These are phyloP conservation scores for Aeoliscus strigatus DNA, from an alignment of 2,797 vertebrate species.

Conservation along the genomic window DNA sequence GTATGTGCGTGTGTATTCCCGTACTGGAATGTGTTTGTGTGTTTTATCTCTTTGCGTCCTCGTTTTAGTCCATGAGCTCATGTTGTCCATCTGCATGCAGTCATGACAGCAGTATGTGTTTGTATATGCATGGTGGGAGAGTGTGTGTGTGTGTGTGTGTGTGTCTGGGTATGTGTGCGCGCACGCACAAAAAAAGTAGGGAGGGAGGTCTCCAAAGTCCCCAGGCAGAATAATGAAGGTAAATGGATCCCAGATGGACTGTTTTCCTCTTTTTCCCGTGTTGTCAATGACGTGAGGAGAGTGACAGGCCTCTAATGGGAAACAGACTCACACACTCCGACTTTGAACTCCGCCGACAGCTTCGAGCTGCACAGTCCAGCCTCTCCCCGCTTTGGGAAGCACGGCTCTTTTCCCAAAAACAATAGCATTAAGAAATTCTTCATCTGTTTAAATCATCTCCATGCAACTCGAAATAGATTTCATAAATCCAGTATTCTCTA, in stretches of 20 bases:
- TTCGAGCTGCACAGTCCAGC: too few species aligned
- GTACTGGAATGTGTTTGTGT: conserved; percentile 31
- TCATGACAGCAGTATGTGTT: conserved; percentile 53
- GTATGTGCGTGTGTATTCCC: conserved; percentile 9
- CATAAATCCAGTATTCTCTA: too few species aligned
- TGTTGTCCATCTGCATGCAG: conserved; percentile 59
- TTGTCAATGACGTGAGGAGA: conserved; percentile 81
- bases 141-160: conserved; percentile 17
- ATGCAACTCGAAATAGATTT: too few species aligned
- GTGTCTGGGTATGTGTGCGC: conserved; percentile 19
- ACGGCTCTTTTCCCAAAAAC: too few species aligned
- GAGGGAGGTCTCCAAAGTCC: conserved; percentile 75
- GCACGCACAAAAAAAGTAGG: conserved; percentile 63
- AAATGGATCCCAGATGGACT: conserved; percentile 80
- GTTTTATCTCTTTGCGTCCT: conserved; percentile 39
- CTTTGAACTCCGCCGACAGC: conserved; percentile 73
- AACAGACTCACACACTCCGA: conserved; percentile 69
- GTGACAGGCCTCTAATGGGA: conserved; percentile 76
- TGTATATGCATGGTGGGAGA: conserved; percentile 19
- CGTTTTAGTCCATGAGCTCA: conserved; percentile 56
- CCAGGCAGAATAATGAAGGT: conserved; percentile 76
- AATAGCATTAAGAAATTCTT: too few species aligned
- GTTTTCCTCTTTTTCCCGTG: too few species aligned
- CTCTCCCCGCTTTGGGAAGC: too few species aligned
- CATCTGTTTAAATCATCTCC: too few species aligned